Conservation (phyloP, 2,888 invertebrate genomes). For the Drosophila paranaensis region DNA sequence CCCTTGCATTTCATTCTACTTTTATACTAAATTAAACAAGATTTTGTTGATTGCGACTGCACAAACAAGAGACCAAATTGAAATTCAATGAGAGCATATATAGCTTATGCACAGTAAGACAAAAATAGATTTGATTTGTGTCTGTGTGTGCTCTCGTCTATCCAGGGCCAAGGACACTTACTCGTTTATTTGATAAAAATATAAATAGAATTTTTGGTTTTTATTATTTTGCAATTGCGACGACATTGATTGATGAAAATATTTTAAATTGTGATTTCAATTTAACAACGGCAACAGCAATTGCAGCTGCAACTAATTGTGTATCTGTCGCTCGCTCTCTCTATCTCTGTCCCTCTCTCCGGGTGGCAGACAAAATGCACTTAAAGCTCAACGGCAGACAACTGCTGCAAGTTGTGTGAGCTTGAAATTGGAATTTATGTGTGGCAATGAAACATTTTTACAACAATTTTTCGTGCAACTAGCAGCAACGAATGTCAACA, state of each 20-base stretch:
- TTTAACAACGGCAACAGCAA: conserved; percentile 20
- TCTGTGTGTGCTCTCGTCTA: neutral
- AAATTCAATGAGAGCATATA: conserved; percentile 59
- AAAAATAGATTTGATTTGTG: neutral
- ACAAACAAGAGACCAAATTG: conserved; percentile 50
- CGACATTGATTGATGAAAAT: conserved; percentile 79
- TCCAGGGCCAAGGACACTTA: conserved; percentile 25
- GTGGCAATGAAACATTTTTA: conserved; percentile 69
- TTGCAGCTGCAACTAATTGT: conserved; percentile 58
- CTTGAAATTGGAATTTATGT: conserved; percentile 62
- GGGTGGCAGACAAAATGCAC: conserved; percentile 41
- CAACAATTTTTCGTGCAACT: conserved; percentile 57
- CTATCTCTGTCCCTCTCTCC: conserved; percentile 3
- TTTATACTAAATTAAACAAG: neutral
- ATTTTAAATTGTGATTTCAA: conserved; percentile 51
- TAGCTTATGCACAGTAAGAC: conserved; percentile 5
- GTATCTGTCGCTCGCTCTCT: neutral
- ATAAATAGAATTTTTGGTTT: conserved; percentile 20
- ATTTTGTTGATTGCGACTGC: conserved; percentile 5
- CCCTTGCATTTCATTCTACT: neutral
- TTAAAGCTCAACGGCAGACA: conserved; percentile 58
- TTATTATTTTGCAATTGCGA: conserved; percentile 29
- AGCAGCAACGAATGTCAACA: conserved; percentile 70
- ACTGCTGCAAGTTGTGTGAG: conserved; percentile 41
- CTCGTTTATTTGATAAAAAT: conserved; percentile 8